Evolutionary conservation across 1,140 invertebrate genomes (phyloP).

Genomic region (Pachypsylla venusta): DNA sequence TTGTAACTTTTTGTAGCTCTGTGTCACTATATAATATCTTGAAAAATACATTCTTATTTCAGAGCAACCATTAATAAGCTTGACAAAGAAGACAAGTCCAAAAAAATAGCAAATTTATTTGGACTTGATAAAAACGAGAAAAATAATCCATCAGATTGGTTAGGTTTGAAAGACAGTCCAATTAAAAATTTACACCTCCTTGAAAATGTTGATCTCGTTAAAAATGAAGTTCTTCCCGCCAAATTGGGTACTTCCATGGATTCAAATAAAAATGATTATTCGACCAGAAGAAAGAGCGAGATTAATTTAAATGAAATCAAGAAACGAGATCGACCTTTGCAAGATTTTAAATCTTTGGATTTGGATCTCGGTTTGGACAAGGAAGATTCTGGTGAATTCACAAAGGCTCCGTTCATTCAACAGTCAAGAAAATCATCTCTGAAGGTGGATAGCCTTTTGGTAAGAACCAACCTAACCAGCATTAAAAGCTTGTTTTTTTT

Average conservation of each 20-base stretch:
- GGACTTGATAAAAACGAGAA: background rate
- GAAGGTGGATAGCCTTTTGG: background rate
- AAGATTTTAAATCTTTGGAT: background rate
- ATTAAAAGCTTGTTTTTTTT: too few relatives aligned
- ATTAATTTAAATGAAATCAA: background rate
- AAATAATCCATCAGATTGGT: background rate
- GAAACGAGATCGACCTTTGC: background rate
- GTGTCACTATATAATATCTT: too few relatives aligned
- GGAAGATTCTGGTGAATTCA: background rate
- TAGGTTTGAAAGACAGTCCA: background rate
- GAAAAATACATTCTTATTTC: too few relatives aligned
- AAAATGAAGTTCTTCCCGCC: background rate
- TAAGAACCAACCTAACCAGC: background rate
- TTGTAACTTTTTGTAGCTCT: too few relatives aligned
- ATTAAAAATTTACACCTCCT: background rate
- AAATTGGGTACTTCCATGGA: background rate
- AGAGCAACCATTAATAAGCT: too few relatives aligned
- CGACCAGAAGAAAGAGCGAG: background rate
- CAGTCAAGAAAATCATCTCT: background rate
- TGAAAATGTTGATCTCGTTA: background rate
- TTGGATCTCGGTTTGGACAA: background rate
- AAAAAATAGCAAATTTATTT: slow-evolving; percentile 3
- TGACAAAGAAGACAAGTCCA: background rate
- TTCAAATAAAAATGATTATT: background rate
- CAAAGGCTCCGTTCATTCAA: background rate